phyloP scores from a whole-genome alignment of 2,888 invertebrate genomes.

The Tinea pellionella region DNA sequence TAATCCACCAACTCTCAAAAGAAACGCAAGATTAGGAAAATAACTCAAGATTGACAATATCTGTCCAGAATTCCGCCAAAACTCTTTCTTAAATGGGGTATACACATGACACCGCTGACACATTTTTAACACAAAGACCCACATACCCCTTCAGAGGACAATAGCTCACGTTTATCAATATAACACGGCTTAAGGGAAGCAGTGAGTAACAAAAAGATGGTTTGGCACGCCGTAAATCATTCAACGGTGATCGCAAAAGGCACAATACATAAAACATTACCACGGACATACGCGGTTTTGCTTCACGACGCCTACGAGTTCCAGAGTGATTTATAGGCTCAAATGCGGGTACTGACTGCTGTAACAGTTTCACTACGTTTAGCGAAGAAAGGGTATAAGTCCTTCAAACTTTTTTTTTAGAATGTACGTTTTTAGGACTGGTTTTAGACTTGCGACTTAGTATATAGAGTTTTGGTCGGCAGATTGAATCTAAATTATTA shows the following conservation, averaged over 20 bases:
- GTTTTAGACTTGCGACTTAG: too few species aligned
- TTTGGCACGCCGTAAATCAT: slow-evolving; percentile 12
- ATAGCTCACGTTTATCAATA: slow-evolving; percentile 7
- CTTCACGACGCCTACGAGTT: slow-evolving; percentile 8
- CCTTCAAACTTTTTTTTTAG: neutral
- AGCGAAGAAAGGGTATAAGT: neutral
- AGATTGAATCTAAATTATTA: too few species aligned
- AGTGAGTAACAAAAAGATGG: slow-evolving; percentile 7
- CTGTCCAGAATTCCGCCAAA: too few species aligned
- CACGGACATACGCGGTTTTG: slow-evolving; percentile 13
- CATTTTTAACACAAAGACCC: neutral
- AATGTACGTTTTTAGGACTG: too few species aligned
- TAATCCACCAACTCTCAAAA: too few species aligned
- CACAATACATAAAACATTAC: slow-evolving; percentile 13
- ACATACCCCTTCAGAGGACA: neutral
- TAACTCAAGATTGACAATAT: too few species aligned
- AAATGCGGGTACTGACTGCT: slow-evolving; percentile 5
- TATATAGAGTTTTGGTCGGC: too few species aligned
- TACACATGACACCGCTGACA: neutral
- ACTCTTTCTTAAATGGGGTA: neutral
- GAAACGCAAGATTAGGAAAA: too few species aligned
- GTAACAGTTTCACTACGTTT: neutral
- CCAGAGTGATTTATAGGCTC: slow-evolving; percentile 2
- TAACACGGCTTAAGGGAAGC: neutral
- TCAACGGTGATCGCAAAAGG: neutral